phyloP scores from a whole-genome alignment of 2,888 invertebrate genomes.

The Caprella mutica region DNA sequence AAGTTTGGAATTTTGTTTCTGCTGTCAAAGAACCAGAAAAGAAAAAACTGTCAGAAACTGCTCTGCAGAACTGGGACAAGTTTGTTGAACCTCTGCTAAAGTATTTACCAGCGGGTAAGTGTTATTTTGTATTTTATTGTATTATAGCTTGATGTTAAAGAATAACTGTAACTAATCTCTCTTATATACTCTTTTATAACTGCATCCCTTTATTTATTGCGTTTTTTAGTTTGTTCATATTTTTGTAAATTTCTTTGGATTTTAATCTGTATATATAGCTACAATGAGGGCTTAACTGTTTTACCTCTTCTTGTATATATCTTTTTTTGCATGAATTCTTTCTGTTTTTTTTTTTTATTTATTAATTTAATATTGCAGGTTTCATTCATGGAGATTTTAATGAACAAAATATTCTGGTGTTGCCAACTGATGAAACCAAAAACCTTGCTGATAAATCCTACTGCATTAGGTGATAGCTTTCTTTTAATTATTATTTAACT shows the following conservation, averaged over 20 bases:
- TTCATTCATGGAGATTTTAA: conserved; percentile 83
- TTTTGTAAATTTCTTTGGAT: too few species aligned
- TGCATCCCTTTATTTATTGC: not conserved
- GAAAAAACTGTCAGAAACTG: conserved; percentile 49
- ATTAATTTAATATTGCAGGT: too few species aligned
- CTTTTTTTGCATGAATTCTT: too few species aligned
- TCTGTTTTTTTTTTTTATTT: too few species aligned
- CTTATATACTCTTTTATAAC: not conserved
- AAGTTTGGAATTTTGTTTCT: conserved; percentile 50
- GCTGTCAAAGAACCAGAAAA: conserved; percentile 54
- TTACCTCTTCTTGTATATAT: too few species aligned
- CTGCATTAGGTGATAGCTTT: too few species aligned
- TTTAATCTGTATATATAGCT: too few species aligned
- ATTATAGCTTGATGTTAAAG: not conserved
- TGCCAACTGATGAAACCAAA: not conserved
- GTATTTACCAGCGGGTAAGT: not conserved
- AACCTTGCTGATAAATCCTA: not conserved
- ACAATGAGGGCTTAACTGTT: too few species aligned
- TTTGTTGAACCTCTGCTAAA: not conserved
- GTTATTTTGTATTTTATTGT: not conserved
- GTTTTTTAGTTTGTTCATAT: too few species aligned
- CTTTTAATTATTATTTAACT: conserved; percentile 43
- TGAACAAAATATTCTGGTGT: conserved; percentile 70
- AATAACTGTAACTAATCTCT: not conserved
- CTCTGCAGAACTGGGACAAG: conserved; percentile 52